These are phyloP conservation scores for Montipora cactus DNA, from an alignment of 64 coral and sea anemone species.

Conservation along the genomic window DNA sequence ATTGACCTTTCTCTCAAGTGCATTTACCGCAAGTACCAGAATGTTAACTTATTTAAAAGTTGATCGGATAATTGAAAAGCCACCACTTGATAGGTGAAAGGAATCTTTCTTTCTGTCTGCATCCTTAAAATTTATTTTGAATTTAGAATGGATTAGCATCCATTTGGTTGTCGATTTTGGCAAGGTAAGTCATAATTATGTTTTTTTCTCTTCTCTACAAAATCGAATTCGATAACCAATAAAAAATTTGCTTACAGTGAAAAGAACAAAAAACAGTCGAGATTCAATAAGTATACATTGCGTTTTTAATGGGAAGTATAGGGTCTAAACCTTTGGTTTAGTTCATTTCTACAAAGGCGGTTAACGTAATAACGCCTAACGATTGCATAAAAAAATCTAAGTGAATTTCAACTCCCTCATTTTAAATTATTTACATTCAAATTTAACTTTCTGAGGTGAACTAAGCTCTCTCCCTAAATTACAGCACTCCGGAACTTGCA, in stretches of 20 bases:
- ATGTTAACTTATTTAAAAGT: neutral
- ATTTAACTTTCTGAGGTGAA: neutral
- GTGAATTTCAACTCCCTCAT: neutral
- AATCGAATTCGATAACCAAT: neutral
- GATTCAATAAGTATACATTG: too few relatives aligned
- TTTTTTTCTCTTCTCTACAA: neutral
- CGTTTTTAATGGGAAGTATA: neutral
- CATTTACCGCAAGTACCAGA: slow-evolving; percentile 33
- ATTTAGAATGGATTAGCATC: neutral
- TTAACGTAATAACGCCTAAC: too few relatives aligned
- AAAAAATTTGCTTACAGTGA: too few relatives aligned
- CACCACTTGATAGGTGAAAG: neutral
- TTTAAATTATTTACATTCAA: slow-evolving; percentile 14
- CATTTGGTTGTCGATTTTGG: neutral
- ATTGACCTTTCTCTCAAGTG: slow-evolving; percentile 25
- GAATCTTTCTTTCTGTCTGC: neutral
- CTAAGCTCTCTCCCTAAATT: neutral
- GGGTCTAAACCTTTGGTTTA: neutral
- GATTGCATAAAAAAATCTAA: too few relatives aligned
- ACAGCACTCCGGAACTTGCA: neutral
- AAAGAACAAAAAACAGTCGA: too few relatives aligned
- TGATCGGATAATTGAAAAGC: neutral
- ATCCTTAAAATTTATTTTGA: neutral
- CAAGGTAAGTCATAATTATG: neutral
- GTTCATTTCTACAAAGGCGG: neutral